Conservation (phyloP, 2,113 vertebrate species). For the Leucoraja erinaceus region DNA sequence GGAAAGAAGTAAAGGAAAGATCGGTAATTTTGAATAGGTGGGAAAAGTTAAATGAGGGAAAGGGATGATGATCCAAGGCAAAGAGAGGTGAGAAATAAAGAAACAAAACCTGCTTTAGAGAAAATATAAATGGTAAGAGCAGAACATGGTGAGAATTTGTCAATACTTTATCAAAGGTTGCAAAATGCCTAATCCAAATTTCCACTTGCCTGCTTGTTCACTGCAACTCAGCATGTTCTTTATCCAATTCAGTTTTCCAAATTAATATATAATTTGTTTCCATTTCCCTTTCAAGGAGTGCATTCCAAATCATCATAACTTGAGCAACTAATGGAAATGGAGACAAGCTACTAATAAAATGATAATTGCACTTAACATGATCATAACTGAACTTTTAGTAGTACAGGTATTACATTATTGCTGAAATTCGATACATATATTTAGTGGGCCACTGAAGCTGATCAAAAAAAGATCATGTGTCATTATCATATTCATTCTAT, state of each 20-base stretch:
- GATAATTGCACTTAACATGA: background rate
- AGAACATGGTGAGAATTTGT: too few species aligned
- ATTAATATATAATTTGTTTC: background rate
- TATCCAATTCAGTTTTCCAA: background rate
- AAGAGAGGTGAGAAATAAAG: too few species aligned
- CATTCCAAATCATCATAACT: background rate
- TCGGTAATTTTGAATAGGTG: too few species aligned
- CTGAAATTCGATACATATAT: background rate
- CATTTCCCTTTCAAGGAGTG: background rate
- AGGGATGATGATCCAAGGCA: too few species aligned
- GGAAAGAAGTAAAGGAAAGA: too few species aligned
- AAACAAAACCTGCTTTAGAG: too few species aligned
- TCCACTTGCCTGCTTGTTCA: background rate
- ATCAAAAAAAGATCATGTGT: background rate
- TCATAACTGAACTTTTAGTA: background rate
- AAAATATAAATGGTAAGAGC: too few species aligned
- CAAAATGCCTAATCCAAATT: background rate
- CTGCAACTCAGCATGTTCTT: background rate
- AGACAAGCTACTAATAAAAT: background rate
- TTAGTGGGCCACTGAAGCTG: background rate
- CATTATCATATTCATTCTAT: background rate
- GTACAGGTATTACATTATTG: constrained; percentile 6
- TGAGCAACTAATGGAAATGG: background rate
- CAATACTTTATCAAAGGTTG: too few species aligned
- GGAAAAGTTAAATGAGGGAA: too few species aligned